Evolutionary conservation across 2,888 invertebrate species (phyloP).

Genomic region (Caenorhabditis panamensis): DNA sequence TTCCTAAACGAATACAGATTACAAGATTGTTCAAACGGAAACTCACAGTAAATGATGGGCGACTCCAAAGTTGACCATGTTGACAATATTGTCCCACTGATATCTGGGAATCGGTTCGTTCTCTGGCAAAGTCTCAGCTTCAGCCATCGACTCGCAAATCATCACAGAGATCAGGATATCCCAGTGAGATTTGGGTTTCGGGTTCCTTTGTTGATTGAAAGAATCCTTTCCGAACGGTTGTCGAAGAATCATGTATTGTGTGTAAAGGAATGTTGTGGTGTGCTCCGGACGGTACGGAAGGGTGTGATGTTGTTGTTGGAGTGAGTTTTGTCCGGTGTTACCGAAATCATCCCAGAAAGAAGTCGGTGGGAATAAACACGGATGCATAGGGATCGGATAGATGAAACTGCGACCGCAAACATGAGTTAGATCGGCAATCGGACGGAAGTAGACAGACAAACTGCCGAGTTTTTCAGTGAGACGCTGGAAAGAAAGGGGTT

Average conservation of each 20-base stretch:
- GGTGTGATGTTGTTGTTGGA: slow-evolving; percentile 42
- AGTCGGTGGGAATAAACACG: slow-evolving; percentile 54
- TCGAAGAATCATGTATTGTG: slow-evolving; percentile 74
- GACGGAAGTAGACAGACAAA: slow-evolving; percentile 66
- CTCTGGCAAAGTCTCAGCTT: slow-evolving; percentile 58
- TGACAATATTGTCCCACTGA: slow-evolving; percentile 68
- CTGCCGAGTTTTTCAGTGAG: slow-evolving; percentile 59
- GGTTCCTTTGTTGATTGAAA: slow-evolving; percentile 17
- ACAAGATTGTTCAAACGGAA: background rate
- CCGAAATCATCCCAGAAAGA: slow-evolving; percentile 62
- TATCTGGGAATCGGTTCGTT: slow-evolving; percentile 65
- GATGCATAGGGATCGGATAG: slow-evolving; percentile 69
- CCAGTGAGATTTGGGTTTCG: slow-evolving; percentile 45
- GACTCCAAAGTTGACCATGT: slow-evolving; percentile 55
- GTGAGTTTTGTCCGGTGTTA: background rate
- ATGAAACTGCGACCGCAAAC: slow-evolving; percentile 65
- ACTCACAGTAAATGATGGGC: slow-evolving; percentile 46
- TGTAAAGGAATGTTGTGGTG: slow-evolving; percentile 66
- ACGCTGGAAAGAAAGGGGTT: slow-evolving; percentile 52
- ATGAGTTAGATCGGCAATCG: slow-evolving; percentile 70
- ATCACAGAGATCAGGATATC: slow-evolving; percentile 56
- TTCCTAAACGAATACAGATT: slow-evolving; percentile 33
- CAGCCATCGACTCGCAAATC: slow-evolving; percentile 67
- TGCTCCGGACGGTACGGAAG: slow-evolving; percentile 69
- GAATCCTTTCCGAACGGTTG: slow-evolving; percentile 76